Conservation (phyloP, 2,888 invertebrate species). For the Monochamus alternatus region DNA sequence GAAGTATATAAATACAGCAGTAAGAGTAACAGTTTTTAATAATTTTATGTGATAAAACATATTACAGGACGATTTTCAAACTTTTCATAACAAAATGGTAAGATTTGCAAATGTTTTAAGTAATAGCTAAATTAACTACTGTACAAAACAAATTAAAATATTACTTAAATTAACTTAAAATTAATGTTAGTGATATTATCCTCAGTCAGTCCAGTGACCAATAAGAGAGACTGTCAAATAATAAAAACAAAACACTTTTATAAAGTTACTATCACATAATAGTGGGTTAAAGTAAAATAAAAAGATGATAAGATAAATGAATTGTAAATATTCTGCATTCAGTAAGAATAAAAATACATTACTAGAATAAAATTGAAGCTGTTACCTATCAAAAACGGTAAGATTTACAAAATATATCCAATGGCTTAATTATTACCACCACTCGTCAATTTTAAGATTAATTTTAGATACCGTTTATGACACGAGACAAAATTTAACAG, state of each 20-base stretch:
- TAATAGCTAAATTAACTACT: slow-evolving; percentile 38
- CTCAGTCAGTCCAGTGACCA: slow-evolving; percentile 29
- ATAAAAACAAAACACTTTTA: slow-evolving; percentile 27
- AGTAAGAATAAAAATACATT: slow-evolving; percentile 18
- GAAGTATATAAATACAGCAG: slow-evolving; percentile 26
- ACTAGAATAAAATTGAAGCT: slow-evolving; percentile 8
- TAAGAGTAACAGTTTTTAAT: slow-evolving; percentile 43
- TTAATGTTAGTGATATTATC: slow-evolving; percentile 38
- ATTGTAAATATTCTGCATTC: slow-evolving; percentile 10
- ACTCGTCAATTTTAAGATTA: neutral
- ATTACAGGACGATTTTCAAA: slow-evolving; percentile 38
- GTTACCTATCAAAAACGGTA: slow-evolving; percentile 10
- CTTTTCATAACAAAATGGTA: slow-evolving; percentile 37
- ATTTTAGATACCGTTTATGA: neutral
- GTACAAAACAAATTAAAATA: slow-evolving; percentile 40
- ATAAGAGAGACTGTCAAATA: slow-evolving; percentile 30
- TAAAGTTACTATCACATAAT: slow-evolving; percentile 30
- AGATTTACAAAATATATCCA: slow-evolving; percentile 23
- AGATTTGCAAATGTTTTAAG: slow-evolving; percentile 32
- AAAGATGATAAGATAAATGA: neutral
- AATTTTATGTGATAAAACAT: slow-evolving; percentile 35
- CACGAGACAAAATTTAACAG: neutral
- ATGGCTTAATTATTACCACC: slow-evolving; percentile 4
- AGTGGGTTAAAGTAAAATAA: slow-evolving; percentile 23
- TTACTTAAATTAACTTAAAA: slow-evolving; percentile 40